Evolutionary conservation across 2,888 invertebrate genomes (phyloP), one percentile per base, ranked within the genome.

Genomic region (Drosophila eohydei): DNA sequence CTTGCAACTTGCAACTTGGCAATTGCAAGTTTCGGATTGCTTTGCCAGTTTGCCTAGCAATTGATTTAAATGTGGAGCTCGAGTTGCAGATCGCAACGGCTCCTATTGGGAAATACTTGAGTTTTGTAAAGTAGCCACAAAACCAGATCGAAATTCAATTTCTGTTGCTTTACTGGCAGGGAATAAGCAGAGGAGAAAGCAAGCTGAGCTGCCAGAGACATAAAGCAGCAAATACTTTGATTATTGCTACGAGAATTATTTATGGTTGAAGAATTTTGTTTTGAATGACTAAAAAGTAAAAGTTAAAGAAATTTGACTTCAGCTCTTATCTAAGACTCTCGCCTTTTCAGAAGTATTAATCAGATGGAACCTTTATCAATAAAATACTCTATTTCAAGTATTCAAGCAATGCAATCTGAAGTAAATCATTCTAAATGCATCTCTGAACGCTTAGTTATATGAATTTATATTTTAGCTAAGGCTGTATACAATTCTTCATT

Each of bases 1-100:
- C 62, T 34, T 51, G 75, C 52, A 50, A 51, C 58, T 38, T 46
- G 75, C 60, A 48, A 69, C 34, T 40, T 34, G 63, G 52, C 74
- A 57, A 26, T 56, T 41, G 54, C 48, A 21, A 60, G 54, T 43
- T 44, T 50, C 59, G 63, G 28, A 51, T 52, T 32, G 65, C 65
- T 64, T 30, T 32, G 52, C 54, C 43, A 50, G 67, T 50, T 67
- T 56, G 63, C 64, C 58, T 48, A 60, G 50, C 75, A 81, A 67
- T 82, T 67, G 72, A 79, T 79, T 67, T 51, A 56, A 44, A 64
- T 60, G 69, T 50, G 26, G 7, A 57, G 48, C 52, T 75, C 32
- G 40, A 43, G 36, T 50, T 60, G 56, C 57, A 43, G 58, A 62
- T 63, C 56, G 65, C 57, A 71, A 52, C 54, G 61, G 61, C 55